Percentiles rank a stretch among this genome's conserved stretches.
These are phyloP conservation scores for Nomada ferruginata DNA, from an alignment of 2,888 invertebrate species.

Conservation along the genomic window DNA sequence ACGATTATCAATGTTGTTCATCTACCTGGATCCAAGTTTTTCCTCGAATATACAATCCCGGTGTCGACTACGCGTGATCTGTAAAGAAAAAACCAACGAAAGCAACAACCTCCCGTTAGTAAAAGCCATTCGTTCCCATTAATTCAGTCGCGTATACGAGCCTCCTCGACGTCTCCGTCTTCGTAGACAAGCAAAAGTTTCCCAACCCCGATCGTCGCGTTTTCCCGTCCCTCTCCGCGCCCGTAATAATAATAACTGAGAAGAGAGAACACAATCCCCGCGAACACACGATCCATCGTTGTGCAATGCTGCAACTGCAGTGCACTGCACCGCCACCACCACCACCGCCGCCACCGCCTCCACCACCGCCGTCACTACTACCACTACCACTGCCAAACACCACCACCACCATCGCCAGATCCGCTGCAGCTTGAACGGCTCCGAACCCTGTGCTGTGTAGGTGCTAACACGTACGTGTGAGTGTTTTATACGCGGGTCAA, in stretches of 20 bases:
- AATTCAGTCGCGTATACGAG: not conserved
- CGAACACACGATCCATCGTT: slow-evolving; percentile 67
- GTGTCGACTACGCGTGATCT: no score
- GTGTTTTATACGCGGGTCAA: slow-evolving; percentile 74
- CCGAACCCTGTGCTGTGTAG: slow-evolving; percentile 38
- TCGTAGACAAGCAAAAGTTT: slow-evolving; percentile 37
- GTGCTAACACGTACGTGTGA: slow-evolving; percentile 57
- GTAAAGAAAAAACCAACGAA: no score
- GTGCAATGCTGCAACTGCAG: slow-evolving; percentile 67
- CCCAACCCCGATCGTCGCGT: slow-evolving; percentile 44
- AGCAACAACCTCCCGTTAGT: not conserved
- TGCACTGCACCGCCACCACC: slow-evolving; percentile 52
- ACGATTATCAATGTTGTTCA: no score
- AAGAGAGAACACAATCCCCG: slow-evolving; percentile 63
- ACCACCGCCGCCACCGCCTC: slow-evolving; percentile 25
- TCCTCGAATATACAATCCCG: no score
- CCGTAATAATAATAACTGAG: slow-evolving; percentile 60
- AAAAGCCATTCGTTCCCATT: not conserved
- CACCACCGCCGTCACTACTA: no score
- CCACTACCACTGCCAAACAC: no score
- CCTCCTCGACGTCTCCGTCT: not conserved
- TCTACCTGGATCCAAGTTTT: no score
- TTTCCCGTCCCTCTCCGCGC: slow-evolving; percentile 52
- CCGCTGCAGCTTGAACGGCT: slow-evolving; percentile 29
- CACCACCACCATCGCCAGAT: slow-evolving; percentile 1